Evolutionary conservation across 2,797 vertebrate genomes (phyloP), one percentile per base, ranked within the genome.

Genomic region (Brotula barbata): DNA sequence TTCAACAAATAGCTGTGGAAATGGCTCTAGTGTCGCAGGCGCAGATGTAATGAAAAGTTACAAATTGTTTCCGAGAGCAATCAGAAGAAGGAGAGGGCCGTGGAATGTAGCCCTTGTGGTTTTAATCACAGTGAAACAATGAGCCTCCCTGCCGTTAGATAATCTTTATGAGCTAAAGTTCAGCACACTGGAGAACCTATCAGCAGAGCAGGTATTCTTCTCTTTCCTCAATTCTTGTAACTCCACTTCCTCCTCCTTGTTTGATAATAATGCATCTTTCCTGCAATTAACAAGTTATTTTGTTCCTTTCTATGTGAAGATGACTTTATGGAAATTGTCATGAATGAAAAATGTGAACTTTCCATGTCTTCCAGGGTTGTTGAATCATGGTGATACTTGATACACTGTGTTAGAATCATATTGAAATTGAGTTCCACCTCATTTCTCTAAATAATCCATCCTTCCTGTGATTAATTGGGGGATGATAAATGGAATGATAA

Each of bases 121-220:
- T 87, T 67, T 77, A 79, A 86, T 88, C 85, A 85, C 53, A 40
- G 59, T 60, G 73, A 78, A 84, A 85, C 79, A 81, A 65, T 78
- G 61, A 65, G 73, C 75, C 62, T 78, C 75, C 63, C 56, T 59
- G 50, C 61, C 64, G 76, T 78, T 64, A 61, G 47, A 70, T 46
- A 37, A 67, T 72, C 69, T 67, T 68, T 58, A 65, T 60, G 39
- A 65, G 58, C 70, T 66, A 22, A 69, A 64, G 78, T 67, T 72
- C 68, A 66, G 34, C 59, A 68, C 69, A 54, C 17, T 45, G 54
- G 42, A 54, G 44, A 8, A 49, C 20, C 49, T 57, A 17, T 40
- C 52, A 49, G 10, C 63, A 39, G 41, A 23, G 64, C 71, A 66
- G 43, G 64, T 71, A 63, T 71, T 52, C 33, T 40, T 33, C 14